phyloP scores from a whole-genome alignment of 2,797 vertebrate genomes.

The Diceros bicornis region DNA sequence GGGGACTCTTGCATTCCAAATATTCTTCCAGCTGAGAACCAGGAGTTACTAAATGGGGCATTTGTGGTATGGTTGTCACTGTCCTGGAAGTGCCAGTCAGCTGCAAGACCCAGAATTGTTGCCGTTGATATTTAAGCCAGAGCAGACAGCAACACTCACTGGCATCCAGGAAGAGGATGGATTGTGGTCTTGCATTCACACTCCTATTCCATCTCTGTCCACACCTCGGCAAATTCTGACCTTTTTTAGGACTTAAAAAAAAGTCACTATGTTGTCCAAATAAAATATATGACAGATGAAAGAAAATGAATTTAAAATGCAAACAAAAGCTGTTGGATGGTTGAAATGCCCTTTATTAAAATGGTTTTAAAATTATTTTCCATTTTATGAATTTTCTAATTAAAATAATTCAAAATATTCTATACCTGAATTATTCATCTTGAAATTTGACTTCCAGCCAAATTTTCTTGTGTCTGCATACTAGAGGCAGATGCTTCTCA shows the following conservation, averaged over 20 bases:
- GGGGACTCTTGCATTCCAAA: background rate
- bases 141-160: background rate
- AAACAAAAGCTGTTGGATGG: background rate
- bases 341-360: background rate
- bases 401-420: background rate
- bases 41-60: background rate
- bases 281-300: background rate
- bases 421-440: constrained; percentile 9
- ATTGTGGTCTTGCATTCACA: background rate
- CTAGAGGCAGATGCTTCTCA: background rate
- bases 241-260: background rate
- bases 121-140: background rate
- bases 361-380: constrained; percentile 27
- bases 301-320: constrained; percentile 40
- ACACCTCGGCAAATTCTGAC: background rate
- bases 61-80: background rate
- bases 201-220: background rate
- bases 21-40: background rate
- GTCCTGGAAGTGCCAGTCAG: background rate
- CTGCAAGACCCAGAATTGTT: background rate
- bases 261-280: background rate
- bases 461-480: background rate
- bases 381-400: constrained; percentile 9
- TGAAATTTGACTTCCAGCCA: constrained; percentile 20
- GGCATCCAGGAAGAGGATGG: accelerated